Conservation (phyloP, 2,797 vertebrate species). For the Luscinia luscinia region DNA sequence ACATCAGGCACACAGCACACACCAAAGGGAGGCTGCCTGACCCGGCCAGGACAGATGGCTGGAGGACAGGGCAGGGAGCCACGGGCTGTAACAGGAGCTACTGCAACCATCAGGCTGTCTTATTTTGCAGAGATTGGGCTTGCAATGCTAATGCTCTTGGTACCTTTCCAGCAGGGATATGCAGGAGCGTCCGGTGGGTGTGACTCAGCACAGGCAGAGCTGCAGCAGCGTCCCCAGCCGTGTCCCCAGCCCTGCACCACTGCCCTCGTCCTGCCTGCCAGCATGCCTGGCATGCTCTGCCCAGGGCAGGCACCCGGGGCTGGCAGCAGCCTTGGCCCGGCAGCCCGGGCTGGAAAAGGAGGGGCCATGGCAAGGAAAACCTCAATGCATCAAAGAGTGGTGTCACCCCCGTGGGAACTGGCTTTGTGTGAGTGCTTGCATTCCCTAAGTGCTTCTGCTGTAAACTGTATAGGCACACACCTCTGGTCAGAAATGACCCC, state of each 20-base stretch:
- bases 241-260: neutral
- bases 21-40: neutral
- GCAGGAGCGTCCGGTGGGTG: neutral
- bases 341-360: neutral
- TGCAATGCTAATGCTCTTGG: conserved; percentile 7
- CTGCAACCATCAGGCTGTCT: neutral
- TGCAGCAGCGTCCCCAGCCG: neutral
- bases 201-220: conserved; percentile 50
- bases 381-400: neutral
- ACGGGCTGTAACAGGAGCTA: neutral
- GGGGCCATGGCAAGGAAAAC: neutral
- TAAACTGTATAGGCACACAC: neutral
- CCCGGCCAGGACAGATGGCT: fast-evolving
- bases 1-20: neutral
- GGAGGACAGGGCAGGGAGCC: neutral
- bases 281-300: fast-evolving
- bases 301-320: neutral
- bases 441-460: neutral
- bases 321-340: neutral
- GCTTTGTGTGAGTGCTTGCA: neutral
- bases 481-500: neutral
- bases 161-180: conserved; percentile 37
- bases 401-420: neutral
- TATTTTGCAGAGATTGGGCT: conserved; percentile 2
- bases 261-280: neutral